Conservation (phyloP, 2,113 vertebrate species). For the Tetrax tetrax region DNA sequence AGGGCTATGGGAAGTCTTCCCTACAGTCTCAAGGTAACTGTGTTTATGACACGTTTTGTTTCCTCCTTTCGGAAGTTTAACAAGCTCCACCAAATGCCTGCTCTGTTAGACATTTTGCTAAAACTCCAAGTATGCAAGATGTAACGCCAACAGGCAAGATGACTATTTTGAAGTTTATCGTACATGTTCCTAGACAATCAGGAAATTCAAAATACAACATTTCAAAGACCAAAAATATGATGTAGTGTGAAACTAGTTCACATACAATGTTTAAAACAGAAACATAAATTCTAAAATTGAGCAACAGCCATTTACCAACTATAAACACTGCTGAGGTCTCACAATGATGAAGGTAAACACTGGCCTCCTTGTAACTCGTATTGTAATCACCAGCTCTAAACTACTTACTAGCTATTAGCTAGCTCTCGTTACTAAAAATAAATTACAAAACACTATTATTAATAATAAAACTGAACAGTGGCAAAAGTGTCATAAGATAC, state of each 20-base stretch:
- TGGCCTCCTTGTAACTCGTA: background rate
- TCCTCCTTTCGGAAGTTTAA: background rate
- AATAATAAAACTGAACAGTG: background rate
- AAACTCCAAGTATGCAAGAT: background rate
- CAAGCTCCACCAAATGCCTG: background rate
- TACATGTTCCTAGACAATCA: background rate
- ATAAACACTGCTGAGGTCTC: background rate
- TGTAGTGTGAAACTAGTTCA: background rate
- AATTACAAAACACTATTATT: background rate
- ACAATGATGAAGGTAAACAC: background rate
- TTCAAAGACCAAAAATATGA: background rate
- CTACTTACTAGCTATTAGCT: no score
- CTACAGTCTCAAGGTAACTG: background rate
- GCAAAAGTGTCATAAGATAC: accelerated
- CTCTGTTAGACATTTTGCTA: background rate
- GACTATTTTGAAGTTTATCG: background rate
- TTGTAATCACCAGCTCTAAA: background rate
- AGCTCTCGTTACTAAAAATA: background rate
- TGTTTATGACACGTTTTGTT: background rate
- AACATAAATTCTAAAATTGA: background rate
- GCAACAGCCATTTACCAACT: background rate
- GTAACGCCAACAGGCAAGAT: background rate
- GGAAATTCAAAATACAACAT: background rate
- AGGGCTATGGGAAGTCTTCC: background rate
- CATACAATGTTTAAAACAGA: background rate